Percentiles rank a stretch among this genome's conserved stretches.
Conservation (phyloP, 2,888 invertebrate genomes). For the Acleris laterana region DNA sequence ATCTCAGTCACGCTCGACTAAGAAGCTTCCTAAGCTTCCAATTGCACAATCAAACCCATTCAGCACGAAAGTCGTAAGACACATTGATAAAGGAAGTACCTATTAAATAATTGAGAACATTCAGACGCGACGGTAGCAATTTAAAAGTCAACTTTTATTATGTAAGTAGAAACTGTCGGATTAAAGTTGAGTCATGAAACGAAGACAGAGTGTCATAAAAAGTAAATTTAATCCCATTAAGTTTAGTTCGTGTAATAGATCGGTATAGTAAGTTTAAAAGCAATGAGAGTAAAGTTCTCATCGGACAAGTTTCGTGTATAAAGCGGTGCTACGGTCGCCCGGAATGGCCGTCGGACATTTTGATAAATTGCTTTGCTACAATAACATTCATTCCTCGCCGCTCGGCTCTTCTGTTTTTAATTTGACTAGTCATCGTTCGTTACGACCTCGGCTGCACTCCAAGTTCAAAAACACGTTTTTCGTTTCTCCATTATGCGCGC, state of each 20-base stretch:
- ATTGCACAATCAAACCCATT: conserved; percentile 39
- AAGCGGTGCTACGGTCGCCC: conserved; percentile 43
- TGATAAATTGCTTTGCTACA: conserved; percentile 77
- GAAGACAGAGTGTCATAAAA: conserved; percentile 55
- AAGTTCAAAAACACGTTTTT: conserved; percentile 61
- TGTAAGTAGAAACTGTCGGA: conserved; percentile 25
- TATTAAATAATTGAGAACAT: conserved; percentile 18
- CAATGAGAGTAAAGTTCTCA: conserved; percentile 59
- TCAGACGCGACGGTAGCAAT: conserved; percentile 17
- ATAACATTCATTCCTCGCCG: conserved; percentile 67
- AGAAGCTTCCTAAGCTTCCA: conserved; percentile 53
- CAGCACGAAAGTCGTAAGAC: conserved; percentile 17
- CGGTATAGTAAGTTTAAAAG: conserved; percentile 60
- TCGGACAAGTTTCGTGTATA: conserved; percentile 56
- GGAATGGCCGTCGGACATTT: conserved; percentile 61
- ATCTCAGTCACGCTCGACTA: conserved; percentile 69
- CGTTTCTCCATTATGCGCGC: conserved; percentile 53
- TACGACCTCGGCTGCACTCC: conserved; percentile 49
- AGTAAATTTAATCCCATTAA: conserved; percentile 59
- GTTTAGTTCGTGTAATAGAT: conserved; percentile 61
- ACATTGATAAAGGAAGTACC: conserved; percentile 21
- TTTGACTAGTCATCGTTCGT: conserved; percentile 66
- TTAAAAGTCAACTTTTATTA: conserved; percentile 26
- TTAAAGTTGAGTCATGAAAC: conserved; percentile 36
- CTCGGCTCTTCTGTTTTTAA: conserved; percentile 64